These are phyloP conservation scores for Chloroclysta siterata DNA, from an alignment of 2,888 invertebrate species.

Conservation along the genomic window DNA sequence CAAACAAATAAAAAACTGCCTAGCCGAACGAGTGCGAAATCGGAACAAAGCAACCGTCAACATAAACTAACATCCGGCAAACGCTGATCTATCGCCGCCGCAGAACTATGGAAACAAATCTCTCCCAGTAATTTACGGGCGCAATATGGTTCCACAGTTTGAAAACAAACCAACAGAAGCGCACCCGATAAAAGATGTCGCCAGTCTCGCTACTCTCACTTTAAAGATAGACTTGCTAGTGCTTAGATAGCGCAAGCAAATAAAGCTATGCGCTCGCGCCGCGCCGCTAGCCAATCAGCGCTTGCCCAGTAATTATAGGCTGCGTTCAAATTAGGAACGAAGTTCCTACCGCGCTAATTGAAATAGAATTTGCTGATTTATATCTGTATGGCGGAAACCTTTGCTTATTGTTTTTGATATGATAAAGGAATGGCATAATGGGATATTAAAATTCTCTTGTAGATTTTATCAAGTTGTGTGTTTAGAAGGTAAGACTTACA, in stretches of 20 bases:
- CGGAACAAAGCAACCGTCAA: conserved; percentile 75
- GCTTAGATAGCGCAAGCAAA: conserved; percentile 66
- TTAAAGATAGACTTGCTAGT: conserved; percentile 72
- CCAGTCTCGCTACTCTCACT: conserved; percentile 68
- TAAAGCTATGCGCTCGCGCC: conserved; percentile 62
- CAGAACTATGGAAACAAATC: conserved; percentile 83
- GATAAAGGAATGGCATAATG: conserved; percentile 48
- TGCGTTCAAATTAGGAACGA: conserved; percentile 78
- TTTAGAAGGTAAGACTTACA: too few relatives aligned
- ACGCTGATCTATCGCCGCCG: conserved; percentile 80
- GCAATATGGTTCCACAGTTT: conserved; percentile 76
- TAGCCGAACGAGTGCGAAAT: conserved; percentile 70
- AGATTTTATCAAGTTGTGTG: neutral
- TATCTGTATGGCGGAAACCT: conserved; percentile 64
- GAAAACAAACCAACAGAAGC: conserved; percentile 76
- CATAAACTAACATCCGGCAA: conserved; percentile 81
- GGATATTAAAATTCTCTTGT: conserved; percentile 37
- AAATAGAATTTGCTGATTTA: conserved; percentile 76
- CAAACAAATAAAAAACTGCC: conserved; percentile 54
- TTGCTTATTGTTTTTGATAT: conserved; percentile 61
- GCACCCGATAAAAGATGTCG: conserved; percentile 80
- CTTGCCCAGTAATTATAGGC: conserved; percentile 75
- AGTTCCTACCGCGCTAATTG: conserved; percentile 72
- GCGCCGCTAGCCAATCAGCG: conserved; percentile 68
- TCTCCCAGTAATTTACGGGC: conserved; percentile 79